Conservation (phyloP, 2,113 vertebrate species). For the Sakesphorus luctuosus region DNA sequence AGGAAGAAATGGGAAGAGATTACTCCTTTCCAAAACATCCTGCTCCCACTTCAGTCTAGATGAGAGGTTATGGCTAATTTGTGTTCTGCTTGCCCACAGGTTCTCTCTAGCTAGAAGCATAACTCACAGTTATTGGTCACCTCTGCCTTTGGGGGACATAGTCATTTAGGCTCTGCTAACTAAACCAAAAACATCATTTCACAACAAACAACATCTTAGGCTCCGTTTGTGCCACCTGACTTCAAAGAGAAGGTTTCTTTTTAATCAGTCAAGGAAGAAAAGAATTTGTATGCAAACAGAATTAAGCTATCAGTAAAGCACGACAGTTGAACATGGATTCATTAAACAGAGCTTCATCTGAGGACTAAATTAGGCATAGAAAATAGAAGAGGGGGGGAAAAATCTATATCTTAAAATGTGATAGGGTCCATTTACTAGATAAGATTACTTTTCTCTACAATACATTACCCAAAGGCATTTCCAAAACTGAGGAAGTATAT, state of each 20-base stretch:
- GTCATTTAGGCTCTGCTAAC: not conserved
- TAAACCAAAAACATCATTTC: not conserved
- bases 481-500: slow-evolving; percentile 54
- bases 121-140: not conserved
- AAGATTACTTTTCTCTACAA: slow-evolving; percentile 71
- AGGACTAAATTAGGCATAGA: slow-evolving; percentile 54
- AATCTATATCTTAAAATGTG: slow-evolving; percentile 60
- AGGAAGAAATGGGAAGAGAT: not conserved
- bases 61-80: not conserved
- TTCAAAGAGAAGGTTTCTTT: slow-evolving; percentile 29
- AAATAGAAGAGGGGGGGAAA: not conserved
- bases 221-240: not conserved
- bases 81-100: not conserved
- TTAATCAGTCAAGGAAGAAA: slow-evolving; percentile 4
- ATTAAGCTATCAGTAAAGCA: slow-evolving; percentile 58
- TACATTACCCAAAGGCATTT: slow-evolving; percentile 69
- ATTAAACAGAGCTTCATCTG: slow-evolving; percentile 62
- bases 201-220: not conserved
- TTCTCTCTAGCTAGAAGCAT: not conserved
- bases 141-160: not conserved
- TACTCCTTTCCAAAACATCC: not conserved
- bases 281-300: slow-evolving; percentile 62
- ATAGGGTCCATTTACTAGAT: slow-evolving; percentile 74
- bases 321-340: not conserved
- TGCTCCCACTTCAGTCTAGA: not conserved